Base-by-base conservation (phyloP, 2,797 vertebrate genomes). In the Phataginus tetradactyla region DNA sequence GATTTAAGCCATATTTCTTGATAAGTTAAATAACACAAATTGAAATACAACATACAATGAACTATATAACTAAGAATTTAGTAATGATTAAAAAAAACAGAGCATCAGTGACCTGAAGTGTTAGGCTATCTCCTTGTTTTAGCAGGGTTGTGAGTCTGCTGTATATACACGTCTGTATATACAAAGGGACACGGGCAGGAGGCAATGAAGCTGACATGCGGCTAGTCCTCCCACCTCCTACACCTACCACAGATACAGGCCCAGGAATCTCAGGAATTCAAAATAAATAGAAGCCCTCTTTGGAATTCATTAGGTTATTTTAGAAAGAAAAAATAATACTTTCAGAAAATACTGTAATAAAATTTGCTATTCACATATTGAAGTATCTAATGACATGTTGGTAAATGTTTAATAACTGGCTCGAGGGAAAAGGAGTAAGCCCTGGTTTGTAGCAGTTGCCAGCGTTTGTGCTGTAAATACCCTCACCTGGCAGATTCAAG, bases 251-350 rank as follows among this genome's bases (percentile, higher is more conserved):
- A 87, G 59, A 55, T 11, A 74, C 0, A 12, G 15, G 32, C 17
- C 45, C 18, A 90, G 53, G 45, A 91, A 94, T 79, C 34, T 94
- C 64, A 71, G 42, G 6, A 90, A 92, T 79, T 81, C 32, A 83
- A 66, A 77, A 90, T 45, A 75, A 84, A 57, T 64, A 81, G 55
- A 81, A 15, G 0, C 2, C 15, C 17, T 34, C 45, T 85, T 81
- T 23, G 8, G n/a, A 25, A 85, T 53, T 23, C 68, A 63, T 3
- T 90, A 17, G 18, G 64, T 90, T 95, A 51, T 20, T 89, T 74
- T 81, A 74, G 20, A 92, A 86, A 81, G 10, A 57, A 94, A 83
- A 69, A 53, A 25, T 39, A 59, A 37, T n/a, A 37, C 7, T 80
- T 59, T 85, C 15, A 95, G 37, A 81, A 90, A 95, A 74, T 45